Evolutionary conservation across 2,888 invertebrate genomes (phyloP), one percentile per base, ranked within the genome.

Genomic region (Plagodis dolabraria): DNA sequence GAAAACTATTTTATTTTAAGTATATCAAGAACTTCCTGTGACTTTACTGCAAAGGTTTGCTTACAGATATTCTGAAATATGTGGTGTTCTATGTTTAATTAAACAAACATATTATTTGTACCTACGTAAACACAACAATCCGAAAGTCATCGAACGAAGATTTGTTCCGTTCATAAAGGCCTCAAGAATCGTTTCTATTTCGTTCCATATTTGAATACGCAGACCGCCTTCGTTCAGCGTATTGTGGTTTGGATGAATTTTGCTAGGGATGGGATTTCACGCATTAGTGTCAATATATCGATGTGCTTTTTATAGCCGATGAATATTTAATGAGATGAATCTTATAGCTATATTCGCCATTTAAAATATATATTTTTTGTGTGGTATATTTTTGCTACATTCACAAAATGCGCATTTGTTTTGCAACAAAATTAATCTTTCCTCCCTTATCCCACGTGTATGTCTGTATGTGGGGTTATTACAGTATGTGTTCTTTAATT

Each of bases 121-220:
- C 47, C 53, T 59, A 43, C 47, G 45, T 60, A 58, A 61, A 62
- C 54, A 60, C 53, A 53, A 60, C 63, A 63, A 63, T 53, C 57
- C 44, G 63, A 63, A 61, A 57, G 56, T 60, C 51, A 55, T 64
- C 57, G 54, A 40, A 47, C 40, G 52, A 65, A 66, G 63, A 65
- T 65, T 65, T 63, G 44, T 53, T 64, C 58, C 64, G 50, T 57
- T 62, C 60, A 62, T 62, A 60, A 65, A 67, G 60, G 61, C 51
- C 57, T 60, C 49, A 53, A 50, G 60, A 67, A 65, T 60, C 57
- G 53, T 63, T 66, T 57, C 43, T 53, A 57, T 64, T 66, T 59
- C 52, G 59, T 55, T 57, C 53, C 46, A 60, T 69, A 64, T 67
- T 64, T 67, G 60, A 64, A 65, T 63, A 60, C 53, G 59, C 57